Base-by-base conservation (phyloP, 1,140 invertebrate species). In the Mycetomoellerius zeteki region DNA sequence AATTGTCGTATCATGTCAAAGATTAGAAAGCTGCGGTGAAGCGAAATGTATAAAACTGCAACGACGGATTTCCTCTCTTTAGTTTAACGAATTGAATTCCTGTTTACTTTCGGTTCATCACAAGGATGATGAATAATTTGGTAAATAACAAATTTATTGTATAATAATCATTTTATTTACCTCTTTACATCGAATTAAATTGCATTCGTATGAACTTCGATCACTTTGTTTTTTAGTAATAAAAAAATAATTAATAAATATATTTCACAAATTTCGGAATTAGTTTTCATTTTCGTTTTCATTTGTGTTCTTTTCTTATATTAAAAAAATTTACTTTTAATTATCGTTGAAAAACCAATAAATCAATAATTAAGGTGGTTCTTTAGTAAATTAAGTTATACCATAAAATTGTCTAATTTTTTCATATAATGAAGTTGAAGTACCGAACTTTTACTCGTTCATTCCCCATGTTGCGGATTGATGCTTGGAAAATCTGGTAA, bases 1-100 rank as follows among this genome's bases (percentile, higher is more conserved):
- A 75, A 91, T 91, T 81, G 86, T 33, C 27, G 43, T 56, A 72
- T 75, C n/a, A 12, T 82, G 72, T 52, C 16, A 72, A 71, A 65
- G 60, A 86, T 86, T 91, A 92, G 93, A 94, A 94, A 94, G 92
- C 90, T 93, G 91, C 75, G 91, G 88, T 86, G 72, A 81, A 91
- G 86, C 81, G 88, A 92, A 91, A 90, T 88, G 88, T 94, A 94
- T 94, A 94, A 93, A 94, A 94, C 86, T 30, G 19, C 43, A 65
- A 16, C 27, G 43, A 62, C 27, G 1, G 33, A 50, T 30, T 21
- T 56, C 33, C 67, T 88, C 56, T 91, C 88, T 47, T 82, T 84
- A 86, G 86, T 87, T 65, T 69, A 50, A 21, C 58, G 33, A 75
- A 67, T 60, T 52, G 64, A 88, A 88, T 65, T 69, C 60, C 50